These are phyloP conservation scores for Lathronympha strigana DNA, from an alignment of 2,888 invertebrate genomes.

Conservation along the genomic window DNA sequence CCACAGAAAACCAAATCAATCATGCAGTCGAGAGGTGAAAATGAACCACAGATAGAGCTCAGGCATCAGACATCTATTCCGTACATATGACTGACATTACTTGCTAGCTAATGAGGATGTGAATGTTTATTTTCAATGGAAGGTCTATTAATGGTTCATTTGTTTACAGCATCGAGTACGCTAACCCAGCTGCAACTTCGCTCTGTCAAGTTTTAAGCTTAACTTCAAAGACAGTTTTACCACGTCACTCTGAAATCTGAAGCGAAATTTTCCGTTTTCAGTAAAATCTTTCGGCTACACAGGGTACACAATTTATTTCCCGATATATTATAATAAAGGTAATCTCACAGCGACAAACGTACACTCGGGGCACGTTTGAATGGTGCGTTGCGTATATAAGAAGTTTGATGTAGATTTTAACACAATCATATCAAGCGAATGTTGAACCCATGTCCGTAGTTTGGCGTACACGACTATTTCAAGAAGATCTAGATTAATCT, in stretches of 20 bases:
- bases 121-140: slow-evolving; percentile 9
- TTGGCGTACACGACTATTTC: too few relatives aligned
- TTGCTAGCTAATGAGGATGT: slow-evolving; percentile 14
- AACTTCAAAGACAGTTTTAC: not conserved
- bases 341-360: not conserved
- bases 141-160: slow-evolving; percentile 30
- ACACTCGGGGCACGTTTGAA: too few relatives aligned
- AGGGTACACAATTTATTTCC: too few relatives aligned
- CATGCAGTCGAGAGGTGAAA: slow-evolving; percentile 64
- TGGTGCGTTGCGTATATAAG: too few relatives aligned
- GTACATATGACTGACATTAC: slow-evolving; percentile 12
- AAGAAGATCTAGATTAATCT: not conserved
- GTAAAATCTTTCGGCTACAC: too few relatives aligned
- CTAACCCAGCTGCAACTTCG: slow-evolving; percentile 5
- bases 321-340: too few relatives aligned
- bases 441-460: not conserved
- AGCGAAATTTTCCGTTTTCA: too few relatives aligned
- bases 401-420: not conserved
- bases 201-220: slow-evolving; percentile 8
- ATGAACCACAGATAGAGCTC: slow-evolving; percentile 59
- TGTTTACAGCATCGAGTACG: slow-evolving; percentile 14
- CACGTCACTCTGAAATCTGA: not conserved
- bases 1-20: slow-evolving; percentile 63
- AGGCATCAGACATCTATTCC: slow-evolving; percentile 26
- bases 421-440: not conserved